These are phyloP conservation scores for Nerophis lumbriciformis DNA, from an alignment of 2,113 vertebrate genomes.

Conservation along the genomic window DNA sequence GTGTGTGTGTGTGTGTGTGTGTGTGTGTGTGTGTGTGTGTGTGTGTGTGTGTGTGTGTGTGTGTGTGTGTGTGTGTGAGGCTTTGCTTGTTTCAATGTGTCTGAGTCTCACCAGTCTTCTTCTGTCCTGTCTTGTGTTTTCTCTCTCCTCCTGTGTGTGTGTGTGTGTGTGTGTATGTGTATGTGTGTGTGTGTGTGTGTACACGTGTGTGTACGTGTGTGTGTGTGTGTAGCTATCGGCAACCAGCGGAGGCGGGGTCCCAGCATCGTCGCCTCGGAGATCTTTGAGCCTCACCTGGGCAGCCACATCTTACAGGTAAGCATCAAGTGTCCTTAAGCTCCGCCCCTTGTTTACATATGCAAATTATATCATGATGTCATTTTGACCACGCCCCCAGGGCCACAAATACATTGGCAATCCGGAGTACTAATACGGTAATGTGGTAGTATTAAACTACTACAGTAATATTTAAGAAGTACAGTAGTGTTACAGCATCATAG, in stretches of 20 bases:
- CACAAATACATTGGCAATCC: too few relatives aligned
- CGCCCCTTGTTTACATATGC: too few relatives aligned
- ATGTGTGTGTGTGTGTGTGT: slow-evolving; percentile 21
- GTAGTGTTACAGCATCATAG: too few relatives aligned
- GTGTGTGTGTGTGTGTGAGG: slow-evolving; percentile 17
- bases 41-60: slow-evolving; percentile 61
- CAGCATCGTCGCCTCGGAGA: slow-evolving; percentile 84
- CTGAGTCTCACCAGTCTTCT: slow-evolving; percentile 68
- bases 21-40: slow-evolving; percentile 27
- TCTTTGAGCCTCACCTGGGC: slow-evolving; percentile 97
- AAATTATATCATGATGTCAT: too few relatives aligned
- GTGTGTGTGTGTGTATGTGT: slow-evolving; percentile 17
- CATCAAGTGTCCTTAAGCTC: slow-evolving; percentile 6
- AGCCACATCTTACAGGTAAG: slow-evolving; percentile 98
- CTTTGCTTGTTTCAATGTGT: slow-evolving; percentile 69
- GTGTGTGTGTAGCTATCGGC: slow-evolving; percentile 83
- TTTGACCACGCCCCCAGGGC: too few relatives aligned
- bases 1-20: slow-evolving; percentile 19
- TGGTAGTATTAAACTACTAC: too few relatives aligned
- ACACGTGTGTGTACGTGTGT: slow-evolving; percentile 22
- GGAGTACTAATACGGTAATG: too few relatives aligned
- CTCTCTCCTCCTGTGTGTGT: slow-evolving; percentile 40
- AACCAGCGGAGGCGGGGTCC: slow-evolving; percentile 90
- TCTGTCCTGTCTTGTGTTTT: slow-evolving; percentile 68
- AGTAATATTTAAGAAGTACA: too few relatives aligned